Conservation (phyloP, 2,113 vertebrate genomes). For the Pelusios castaneus region DNA sequence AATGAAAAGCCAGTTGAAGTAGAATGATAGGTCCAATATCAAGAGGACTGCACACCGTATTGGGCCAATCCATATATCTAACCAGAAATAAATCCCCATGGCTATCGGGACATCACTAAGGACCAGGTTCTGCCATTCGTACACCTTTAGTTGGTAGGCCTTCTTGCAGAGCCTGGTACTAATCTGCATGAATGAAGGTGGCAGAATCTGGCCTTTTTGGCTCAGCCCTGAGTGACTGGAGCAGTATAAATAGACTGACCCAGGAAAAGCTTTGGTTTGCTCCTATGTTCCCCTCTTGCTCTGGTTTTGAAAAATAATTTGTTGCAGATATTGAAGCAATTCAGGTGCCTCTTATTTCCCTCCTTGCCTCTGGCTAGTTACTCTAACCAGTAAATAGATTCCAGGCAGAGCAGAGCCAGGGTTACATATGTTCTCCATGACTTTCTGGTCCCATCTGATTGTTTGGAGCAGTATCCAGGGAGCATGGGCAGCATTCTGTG, state of each 20-base stretch:
- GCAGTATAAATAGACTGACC: neutral
- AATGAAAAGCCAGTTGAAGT: conserved; percentile 23
- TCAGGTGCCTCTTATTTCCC: neutral
- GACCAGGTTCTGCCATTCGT: neutral
- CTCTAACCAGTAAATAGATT: neutral
- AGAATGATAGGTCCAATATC: neutral
- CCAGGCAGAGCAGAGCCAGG: neutral
- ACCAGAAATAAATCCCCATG: neutral
- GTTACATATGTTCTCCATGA: neutral
- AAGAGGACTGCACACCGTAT: neutral
- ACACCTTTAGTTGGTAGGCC: neutral
- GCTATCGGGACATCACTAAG: neutral
- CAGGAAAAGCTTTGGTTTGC: neutral
- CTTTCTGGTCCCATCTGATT: neutral
- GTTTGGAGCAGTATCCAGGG: neutral
- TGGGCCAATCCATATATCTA: neutral
- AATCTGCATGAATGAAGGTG: neutral
- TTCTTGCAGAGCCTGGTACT: rapidly evolving
- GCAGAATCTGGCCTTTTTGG: neutral
- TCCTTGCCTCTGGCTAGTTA: neutral
- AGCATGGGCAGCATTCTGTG: neutral
- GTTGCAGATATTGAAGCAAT: neutral
- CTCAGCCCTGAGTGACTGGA: neutral
- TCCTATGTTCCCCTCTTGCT: rapidly evolving
- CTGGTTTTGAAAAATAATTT: neutral